These are phyloP conservation scores for Prionailurus bengalensis DNA, from an alignment of 2,113 vertebrate species.

Conservation along the genomic window DNA sequence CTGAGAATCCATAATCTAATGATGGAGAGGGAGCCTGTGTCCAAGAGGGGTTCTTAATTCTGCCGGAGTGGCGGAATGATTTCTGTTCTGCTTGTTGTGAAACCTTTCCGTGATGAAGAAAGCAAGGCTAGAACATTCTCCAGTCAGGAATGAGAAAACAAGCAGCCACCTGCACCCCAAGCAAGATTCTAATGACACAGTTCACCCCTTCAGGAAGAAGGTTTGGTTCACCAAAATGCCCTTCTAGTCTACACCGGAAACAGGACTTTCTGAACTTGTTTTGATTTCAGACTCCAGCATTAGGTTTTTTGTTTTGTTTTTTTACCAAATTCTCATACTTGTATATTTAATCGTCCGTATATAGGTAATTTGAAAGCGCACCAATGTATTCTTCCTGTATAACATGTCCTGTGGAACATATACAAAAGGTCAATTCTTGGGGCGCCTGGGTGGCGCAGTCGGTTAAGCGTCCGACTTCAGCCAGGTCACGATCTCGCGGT, in stretches of 20 bases:
- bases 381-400: not conserved
- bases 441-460: no score
- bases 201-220: not conserved
- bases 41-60: not conserved
- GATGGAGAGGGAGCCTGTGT: not conserved
- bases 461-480: no score
- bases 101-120: not conserved
- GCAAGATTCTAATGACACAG: not conserved
- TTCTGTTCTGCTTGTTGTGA: not conserved
- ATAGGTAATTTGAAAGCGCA: not conserved
- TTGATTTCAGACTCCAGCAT: not conserved
- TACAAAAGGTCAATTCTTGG: not conserved
- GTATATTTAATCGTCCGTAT: not conserved
- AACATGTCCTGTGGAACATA: not conserved
- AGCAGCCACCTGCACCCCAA: not conserved
- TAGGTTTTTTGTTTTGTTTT: no score
- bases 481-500: no score
- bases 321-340: slow-evolving; percentile 12
- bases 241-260: not conserved
- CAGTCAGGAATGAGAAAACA: not conserved
- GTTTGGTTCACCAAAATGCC: not conserved
- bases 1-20: not conserved
- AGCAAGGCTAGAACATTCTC: not conserved
- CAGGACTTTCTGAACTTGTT: not conserved
- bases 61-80: not conserved